A percentile compares a stretch with the other conserved stretches of the same genome.
phyloP scores from a whole-genome alignment of 2,888 invertebrate species.

The Plebejus argus region DNA sequence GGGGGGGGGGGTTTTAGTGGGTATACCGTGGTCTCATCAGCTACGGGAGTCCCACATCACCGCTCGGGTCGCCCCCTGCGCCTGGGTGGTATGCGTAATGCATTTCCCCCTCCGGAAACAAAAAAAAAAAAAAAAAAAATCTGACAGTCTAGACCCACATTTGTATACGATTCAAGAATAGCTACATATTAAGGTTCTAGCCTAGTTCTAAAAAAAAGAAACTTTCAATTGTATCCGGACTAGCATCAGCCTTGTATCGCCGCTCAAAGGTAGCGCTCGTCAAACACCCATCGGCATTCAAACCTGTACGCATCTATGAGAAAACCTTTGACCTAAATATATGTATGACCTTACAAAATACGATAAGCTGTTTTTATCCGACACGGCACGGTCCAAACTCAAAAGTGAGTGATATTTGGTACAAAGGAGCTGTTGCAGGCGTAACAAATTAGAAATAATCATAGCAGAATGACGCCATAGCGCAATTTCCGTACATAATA shows the following conservation, averaged over 20 bases:
- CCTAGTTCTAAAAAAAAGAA: conserved; percentile 4
- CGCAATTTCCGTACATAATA: too few relatives aligned
- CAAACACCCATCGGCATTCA: conserved; percentile 7
- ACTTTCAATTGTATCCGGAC: background rate
- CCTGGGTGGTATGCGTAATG: too few relatives aligned
- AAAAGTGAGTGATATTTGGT: background rate
- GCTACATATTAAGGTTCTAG: background rate
- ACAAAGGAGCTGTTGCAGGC: too few relatives aligned
- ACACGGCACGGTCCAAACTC: background rate
- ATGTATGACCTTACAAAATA: background rate
- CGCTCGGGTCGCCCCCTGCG: too few relatives aligned
- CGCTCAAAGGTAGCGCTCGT: background rate
- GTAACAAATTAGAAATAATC: too few relatives aligned
- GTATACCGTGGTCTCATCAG: too few relatives aligned
- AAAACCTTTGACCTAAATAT: background rate
- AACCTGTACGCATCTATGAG: background rate
- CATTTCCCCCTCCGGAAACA: too few relatives aligned
- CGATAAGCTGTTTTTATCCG: too few relatives aligned
- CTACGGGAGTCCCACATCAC: too few relatives aligned
- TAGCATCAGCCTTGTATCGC: conserved; percentile 1
- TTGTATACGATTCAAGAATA: background rate
- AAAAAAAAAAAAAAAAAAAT: too few relatives aligned
- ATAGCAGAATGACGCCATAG: too few relatives aligned
- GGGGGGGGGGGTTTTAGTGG: too few relatives aligned
- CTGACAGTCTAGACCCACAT: background rate